Base-by-base conservation (phyloP, 2,113 vertebrate species). In the Neotoma lepida region DNA sequence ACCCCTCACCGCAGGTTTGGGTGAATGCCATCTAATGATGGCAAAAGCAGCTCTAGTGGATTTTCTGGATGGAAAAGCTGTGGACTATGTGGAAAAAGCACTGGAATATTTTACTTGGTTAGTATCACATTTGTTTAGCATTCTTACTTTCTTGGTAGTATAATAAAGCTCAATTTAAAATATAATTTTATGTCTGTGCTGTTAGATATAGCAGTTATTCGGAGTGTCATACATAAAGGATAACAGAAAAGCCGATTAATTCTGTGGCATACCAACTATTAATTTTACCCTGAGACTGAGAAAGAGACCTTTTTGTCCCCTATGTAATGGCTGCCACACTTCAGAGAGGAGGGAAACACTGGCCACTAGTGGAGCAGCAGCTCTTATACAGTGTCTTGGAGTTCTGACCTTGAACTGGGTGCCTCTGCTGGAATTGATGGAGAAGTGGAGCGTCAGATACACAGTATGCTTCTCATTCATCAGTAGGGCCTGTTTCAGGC, bases 21-120 rank as follows among this genome's bases (percentile, higher is more conserved):
- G 99, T 6, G 99, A 99, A 91, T 99, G 99, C 89, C 98, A 99
- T 68, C 97, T 99, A 54, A 98, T 99, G 97, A 94, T 99, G 97
- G 99, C 99, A 71, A 99, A 98, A 98, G 96, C 96, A 91, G 98
- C 99, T 78, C 98, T 99, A 94, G 98, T 98, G 10, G 98, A 99
- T 96, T 99, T 98, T 94, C 98, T 99, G 96, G 99, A 99, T 96
- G 99, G 98, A 20, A 99, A 98, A 97, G 99, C 99, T 90, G 94
- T 99, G 94, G 98, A 98, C 97, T 98, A 98, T 91, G 97, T 99
- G 97, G 98, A 99, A 96, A 98, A 98, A 96, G 98, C 99, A 12
- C 98, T 99, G 97, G 96, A 98, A n/a, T 99, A 98, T 97, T 99
- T 99, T 85, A 99, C 99, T 89, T 98, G 98, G 99, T 99, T 98